phyloP scores from a whole-genome alignment of 2,797 vertebrate genomes.

The Phataginus tricuspis region DNA sequence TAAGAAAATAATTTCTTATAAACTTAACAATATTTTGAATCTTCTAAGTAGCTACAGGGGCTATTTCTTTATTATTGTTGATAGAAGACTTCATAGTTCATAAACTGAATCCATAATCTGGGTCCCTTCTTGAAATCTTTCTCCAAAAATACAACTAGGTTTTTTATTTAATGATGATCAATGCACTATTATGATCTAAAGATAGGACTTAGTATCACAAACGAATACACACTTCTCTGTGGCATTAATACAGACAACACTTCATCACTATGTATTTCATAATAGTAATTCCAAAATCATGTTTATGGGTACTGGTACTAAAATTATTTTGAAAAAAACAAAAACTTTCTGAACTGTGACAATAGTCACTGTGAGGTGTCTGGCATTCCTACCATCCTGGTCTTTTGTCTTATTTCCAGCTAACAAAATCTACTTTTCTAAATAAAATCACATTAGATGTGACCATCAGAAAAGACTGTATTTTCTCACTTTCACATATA shows the following conservation, averaged over 20 bases:
- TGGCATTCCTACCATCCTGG: neutral
- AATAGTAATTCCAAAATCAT: neutral
- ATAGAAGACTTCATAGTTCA: neutral
- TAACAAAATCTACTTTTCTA: neutral
- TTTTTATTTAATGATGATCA: neutral
- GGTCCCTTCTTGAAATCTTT: neutral
- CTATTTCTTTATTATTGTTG: neutral
- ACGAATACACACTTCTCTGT: neutral
- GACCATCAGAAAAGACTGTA: neutral
- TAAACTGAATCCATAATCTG: neutral
- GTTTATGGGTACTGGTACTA: neutral
- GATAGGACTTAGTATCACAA: neutral
- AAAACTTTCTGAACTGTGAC: neutral
- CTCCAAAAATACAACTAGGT: neutral
- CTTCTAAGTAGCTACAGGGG: neutral
- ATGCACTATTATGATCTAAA: neutral
- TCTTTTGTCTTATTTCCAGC: neutral
- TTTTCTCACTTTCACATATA: neutral
- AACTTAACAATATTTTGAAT: neutral
- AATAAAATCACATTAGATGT: neutral
- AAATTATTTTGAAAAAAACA: neutral
- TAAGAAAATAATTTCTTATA: neutral
- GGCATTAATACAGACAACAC: neutral
- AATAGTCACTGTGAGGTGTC: neutral
- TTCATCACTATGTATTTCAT: neutral